Base-by-base conservation (phyloP, 2,113 vertebrate species). In the Syngnathoides biaculeatus region DNA sequence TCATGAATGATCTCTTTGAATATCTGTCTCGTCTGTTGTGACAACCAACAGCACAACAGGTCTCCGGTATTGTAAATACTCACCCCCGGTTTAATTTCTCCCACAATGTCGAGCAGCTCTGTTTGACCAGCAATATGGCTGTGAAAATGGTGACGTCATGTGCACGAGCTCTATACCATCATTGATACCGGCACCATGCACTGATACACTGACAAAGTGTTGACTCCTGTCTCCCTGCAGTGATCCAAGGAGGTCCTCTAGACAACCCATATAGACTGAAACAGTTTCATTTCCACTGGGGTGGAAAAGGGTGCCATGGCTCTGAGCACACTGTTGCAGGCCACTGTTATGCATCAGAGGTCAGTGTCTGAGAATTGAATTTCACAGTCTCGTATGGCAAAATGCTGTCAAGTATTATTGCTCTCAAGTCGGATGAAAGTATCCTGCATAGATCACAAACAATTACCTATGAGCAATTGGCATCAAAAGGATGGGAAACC, bases 231-330 rank as follows among this genome's bases (percentile, higher is more conserved):
- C 47, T 1, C 72, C 20, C 56, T 53, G 17, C 90, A 98, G 96
- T 93, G 80, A 93, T 98, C 74, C 87, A 74, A 10, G 95, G 94
- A 43, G 97, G 96, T 2, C 95, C 96, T 22, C 89, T 99, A 74
- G 91, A 94, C 55, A 92, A 90, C 69, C 92, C 94, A 3, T 98
- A 98, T 76, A 91, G 94, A 55, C 93, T 99, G 67, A 98, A 93
- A 83, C 97, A 99, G 86, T 94, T 98, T 78, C 97, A 99, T 74
- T 99, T 99, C 79, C 97, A 99, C 84, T 99, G 97, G 97, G 97
- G 96, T 0, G 92, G 88, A 72, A 96, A 93, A 57, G 92, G 87
- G 38, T 90, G 89, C 22, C 79, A 89, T 40, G 97, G 97, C 52
- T 98, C 96, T 0, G 97, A 99, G 82, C 97, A 98, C 73, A 98